A percentile compares a stretch with the other conserved stretches of the same genome.
These are phyloP conservation scores for Nemopilema nomurai DNA, from an alignment of 30 jellyfish, hydroid and myxozoan species.

Conservation along the genomic window DNA sequence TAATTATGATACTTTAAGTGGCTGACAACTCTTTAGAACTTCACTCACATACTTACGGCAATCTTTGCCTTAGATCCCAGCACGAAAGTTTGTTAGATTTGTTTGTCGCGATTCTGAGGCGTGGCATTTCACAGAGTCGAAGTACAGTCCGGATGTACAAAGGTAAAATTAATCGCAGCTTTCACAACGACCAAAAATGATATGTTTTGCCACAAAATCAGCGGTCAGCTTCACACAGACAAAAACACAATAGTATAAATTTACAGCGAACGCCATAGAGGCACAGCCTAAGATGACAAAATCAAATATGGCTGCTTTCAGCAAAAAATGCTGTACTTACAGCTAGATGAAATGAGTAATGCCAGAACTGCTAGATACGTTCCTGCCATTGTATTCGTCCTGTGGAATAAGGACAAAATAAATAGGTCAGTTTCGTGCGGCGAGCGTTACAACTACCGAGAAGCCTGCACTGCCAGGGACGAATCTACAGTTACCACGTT, in stretches of 20 bases:
- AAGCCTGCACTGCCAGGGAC: neutral
- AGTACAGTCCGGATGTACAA: conserved; percentile 5
- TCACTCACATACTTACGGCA: conserved; percentile 35
- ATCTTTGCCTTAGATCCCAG: conserved; percentile 24
- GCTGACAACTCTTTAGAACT: neutral
- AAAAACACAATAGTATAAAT: neutral
- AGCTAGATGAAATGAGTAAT: conserved; percentile 12
- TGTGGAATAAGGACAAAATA: conserved; percentile 21
- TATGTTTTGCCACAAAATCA: neutral
- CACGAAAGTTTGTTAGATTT: conserved; percentile 52
- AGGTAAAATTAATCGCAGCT: neutral
- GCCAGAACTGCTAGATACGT: neutral
- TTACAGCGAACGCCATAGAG: neutral
- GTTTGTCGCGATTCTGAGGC: conserved; percentile 43
- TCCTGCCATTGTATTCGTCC: conserved; percentile 32
- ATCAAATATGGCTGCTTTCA: conserved; percentile 54
- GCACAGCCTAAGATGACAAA: conserved; percentile 4
- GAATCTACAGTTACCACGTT: conserved; percentile 35
- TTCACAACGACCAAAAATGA: neutral
- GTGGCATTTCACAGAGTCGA: conserved; percentile 52
- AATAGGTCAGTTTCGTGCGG: neutral
- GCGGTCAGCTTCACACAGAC: neutral
- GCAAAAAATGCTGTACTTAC: conserved; percentile 23
- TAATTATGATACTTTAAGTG: conserved; percentile 10
- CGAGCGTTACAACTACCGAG: conserved; percentile 9